Percentiles rank a stretch among this genome's conserved stretches.
These are phyloP conservation scores for Clusia tigrina DNA, from an alignment of 2,888 invertebrate genomes.

Conservation along the genomic window DNA sequence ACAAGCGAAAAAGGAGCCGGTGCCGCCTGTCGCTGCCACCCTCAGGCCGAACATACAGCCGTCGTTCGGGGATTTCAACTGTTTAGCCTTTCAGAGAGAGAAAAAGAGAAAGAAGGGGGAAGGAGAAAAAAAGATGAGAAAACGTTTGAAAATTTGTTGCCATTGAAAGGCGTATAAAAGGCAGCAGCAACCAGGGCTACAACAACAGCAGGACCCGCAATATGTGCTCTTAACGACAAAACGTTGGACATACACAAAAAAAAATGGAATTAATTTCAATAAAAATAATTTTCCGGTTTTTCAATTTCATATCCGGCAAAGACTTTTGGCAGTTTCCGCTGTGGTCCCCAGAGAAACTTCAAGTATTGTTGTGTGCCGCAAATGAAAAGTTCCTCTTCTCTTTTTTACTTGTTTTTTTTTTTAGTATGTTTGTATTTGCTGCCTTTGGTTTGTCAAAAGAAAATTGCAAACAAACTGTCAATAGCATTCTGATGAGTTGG, in stretches of 20 bases:
- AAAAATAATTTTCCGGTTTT: conserved; percentile 29
- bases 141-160: not conserved
- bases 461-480: conserved; percentile 8
- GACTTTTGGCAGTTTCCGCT: conserved; percentile 23
- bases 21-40: not conserved
- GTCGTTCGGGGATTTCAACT: conserved; percentile 17
- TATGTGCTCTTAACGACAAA: conserved; percentile 17
- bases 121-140: not conserved
- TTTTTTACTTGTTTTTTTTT: conserved; percentile 7
- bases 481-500: not conserved
- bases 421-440: conserved; percentile 1
- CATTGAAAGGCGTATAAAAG: not conserved
- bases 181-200: not conserved
- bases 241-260: conserved; percentile 17
- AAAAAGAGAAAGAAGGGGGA: not conserved
- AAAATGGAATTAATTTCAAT: conserved; percentile 35
- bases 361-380: not conserved
- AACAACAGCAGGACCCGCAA: conserved; percentile 28
- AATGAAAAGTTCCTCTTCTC: not conserved
- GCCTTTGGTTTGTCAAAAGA: not conserved
- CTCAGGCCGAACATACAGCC: not conserved
- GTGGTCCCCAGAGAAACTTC: conserved; percentile 3
- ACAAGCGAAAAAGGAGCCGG: too few species aligned
- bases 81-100: conserved; percentile 21
- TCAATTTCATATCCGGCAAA: conserved; percentile 22